phyloP scores from a whole-genome alignment of 2,113 vertebrate species.

The Nematolebias whitei region DNA sequence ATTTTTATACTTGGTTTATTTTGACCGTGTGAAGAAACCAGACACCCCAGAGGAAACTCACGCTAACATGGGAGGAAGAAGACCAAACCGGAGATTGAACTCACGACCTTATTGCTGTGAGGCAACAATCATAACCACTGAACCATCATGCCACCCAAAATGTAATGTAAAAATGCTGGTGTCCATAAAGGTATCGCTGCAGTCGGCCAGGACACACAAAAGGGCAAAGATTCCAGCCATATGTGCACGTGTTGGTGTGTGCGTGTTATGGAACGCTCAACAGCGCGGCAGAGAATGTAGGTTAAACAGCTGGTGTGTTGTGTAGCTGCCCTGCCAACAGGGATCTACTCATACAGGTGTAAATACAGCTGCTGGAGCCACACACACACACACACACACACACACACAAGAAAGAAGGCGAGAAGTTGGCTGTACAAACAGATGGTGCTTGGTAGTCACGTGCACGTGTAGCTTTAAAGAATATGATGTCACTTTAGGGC shows the following conservation, averaged over 20 bases:
- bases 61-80: no score
- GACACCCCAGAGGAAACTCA: no score
- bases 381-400: no score
- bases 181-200: not conserved
- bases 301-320: constrained; percentile 87
- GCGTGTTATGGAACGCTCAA: constrained; percentile 24
- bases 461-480: constrained; percentile 61
- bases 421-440: constrained; percentile 53
- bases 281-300: constrained; percentile 53
- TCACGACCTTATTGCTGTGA: no score
- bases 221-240: constrained; percentile 10
- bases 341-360: constrained; percentile 90
- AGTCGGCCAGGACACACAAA: constrained; percentile 17
- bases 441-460: constrained; percentile 68
- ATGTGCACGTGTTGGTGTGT: constrained; percentile 27
- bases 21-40: no score
- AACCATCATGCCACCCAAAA: no score
- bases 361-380: constrained; percentile 90
- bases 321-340: constrained; percentile 82
- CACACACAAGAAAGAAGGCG: constrained; percentile 8
- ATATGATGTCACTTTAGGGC: constrained; percentile 64
- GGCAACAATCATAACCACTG: no score
- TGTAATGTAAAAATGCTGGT: no score
- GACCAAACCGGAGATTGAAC: no score
- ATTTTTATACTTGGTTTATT: no score